Evolutionary conservation across 2,888 invertebrate genomes (phyloP).

Genomic region (Lithophane ornitopus): DNA sequence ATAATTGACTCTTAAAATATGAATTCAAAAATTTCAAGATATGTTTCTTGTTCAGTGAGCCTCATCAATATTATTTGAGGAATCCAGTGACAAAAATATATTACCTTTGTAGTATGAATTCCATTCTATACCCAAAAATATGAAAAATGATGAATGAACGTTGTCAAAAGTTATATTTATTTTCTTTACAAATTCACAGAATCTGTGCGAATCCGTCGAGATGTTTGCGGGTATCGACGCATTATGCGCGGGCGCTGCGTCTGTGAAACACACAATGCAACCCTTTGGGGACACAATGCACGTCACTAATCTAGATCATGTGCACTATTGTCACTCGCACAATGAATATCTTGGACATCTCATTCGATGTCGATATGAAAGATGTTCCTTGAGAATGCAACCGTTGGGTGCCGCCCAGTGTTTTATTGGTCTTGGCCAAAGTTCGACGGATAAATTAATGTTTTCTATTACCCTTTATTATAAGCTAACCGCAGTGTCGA

Average conservation of each 20-base stretch:
- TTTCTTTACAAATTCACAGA: slow-evolving; percentile 81
- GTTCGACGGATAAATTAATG: slow-evolving; percentile 53
- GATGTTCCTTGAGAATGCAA: slow-evolving; percentile 56
- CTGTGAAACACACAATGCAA: slow-evolving; percentile 77
- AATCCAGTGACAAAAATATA: slow-evolving; percentile 26
- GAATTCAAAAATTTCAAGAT: not conserved
- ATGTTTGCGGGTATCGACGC: slow-evolving; percentile 72
- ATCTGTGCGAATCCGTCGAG: slow-evolving; percentile 72
- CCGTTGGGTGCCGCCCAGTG: slow-evolving; percentile 37
- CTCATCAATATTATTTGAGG: slow-evolving; percentile 40
- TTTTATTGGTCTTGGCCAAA: slow-evolving; percentile 45
- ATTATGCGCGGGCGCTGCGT: slow-evolving; percentile 73
- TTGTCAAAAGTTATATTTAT: slow-evolving; percentile 77
- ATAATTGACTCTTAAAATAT: not conserved
- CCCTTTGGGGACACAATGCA: slow-evolving; percentile 85
- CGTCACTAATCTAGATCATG: slow-evolving; percentile 85
- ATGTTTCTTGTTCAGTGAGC: too few species aligned
- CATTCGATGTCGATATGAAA: slow-evolving; percentile 81
- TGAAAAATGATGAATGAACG: slow-evolving; percentile 65
- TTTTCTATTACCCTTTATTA: slow-evolving; percentile 66
- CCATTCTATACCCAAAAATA: slow-evolving; percentile 52
- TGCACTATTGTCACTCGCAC: slow-evolving; percentile 73
- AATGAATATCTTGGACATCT: slow-evolving; percentile 73
- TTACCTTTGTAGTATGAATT: slow-evolving; percentile 42
- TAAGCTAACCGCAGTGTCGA: slow-evolving; percentile 74